Base-by-base conservation (phyloP, 2,113 vertebrate species). In the Sterrhoptilus dennistouni region DNA sequence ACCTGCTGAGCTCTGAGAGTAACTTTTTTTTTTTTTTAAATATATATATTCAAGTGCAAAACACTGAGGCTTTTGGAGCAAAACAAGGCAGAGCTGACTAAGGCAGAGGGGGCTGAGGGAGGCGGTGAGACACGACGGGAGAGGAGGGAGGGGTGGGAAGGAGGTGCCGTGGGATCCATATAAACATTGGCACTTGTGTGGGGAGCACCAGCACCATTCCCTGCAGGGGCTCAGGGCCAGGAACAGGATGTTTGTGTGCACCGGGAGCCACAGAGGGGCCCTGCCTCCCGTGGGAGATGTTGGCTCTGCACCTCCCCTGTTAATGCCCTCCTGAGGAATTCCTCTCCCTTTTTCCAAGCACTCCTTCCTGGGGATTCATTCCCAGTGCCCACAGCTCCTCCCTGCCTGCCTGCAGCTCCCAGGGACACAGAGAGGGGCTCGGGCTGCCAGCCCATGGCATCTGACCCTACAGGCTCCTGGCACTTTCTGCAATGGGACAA, bases 61-160 rank as follows among this genome's bases (percentile, higher is more conserved):
- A 47, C 92, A 29, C 40, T 53, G 8, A n/a, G 60, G 95, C 82
- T 97, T 96, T 81, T 74, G 79, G 72, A 79, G 66, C 28, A 9
- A 28, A 25, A 38, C 33, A 45, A 92, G 95, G 96, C 95, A 79
- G 92, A 94, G 85, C 87, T 78, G 74, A 79, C 61, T 90, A 81
- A 96, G 95, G 96, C 95, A 95, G 93, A 89, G 85, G 20, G 49
- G 78, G 82, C 50, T 25, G 25, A n/a, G 27, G 59, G 79, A 92
- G 76, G 91, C 0, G 6, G 83, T 80, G 68, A 69, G 90, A 79
- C 5, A n/a, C 6, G 11, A 77, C 3, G 29, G 87, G 42, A 86
- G 83, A 57, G 64, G 68, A 52, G 38, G 70, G 23, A 45, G 10
- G 9, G 57, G 63, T 5, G 52, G 87, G 42, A 9, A n/a, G 65